Conservation (phyloP, 2,797 vertebrate genomes). For the Notamacropus eugenii region DNA sequence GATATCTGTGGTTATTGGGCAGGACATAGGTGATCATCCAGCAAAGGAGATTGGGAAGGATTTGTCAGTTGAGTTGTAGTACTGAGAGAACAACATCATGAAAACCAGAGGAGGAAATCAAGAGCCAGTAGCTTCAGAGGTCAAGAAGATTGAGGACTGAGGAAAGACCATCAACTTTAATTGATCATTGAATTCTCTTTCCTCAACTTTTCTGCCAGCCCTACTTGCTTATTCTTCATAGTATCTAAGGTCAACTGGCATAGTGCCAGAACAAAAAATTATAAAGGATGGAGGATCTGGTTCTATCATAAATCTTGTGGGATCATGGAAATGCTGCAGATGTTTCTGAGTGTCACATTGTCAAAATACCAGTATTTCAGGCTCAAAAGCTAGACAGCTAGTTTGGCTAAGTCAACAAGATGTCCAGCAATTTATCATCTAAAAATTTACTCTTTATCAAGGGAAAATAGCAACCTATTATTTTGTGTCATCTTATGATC, state of each 20-base stretch:
- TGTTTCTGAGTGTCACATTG: conserved; percentile 78
- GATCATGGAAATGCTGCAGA: conserved; percentile 64
- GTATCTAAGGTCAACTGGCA: neutral
- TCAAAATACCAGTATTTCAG: conserved; percentile 80
- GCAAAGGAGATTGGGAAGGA: neutral
- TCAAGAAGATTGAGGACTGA: neutral
- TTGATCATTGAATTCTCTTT: neutral
- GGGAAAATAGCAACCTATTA: conserved; percentile 72
- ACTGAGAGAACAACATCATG: neutral
- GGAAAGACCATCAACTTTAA: neutral
- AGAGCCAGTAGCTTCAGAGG: neutral
- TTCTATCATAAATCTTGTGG: conserved; percentile 53
- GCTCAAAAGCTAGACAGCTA: conserved; percentile 71
- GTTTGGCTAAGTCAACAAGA: conserved; percentile 75
- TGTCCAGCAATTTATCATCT: conserved; percentile 77
- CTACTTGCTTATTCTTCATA: neutral
- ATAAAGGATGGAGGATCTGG: conserved; percentile 54
- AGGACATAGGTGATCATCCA: neutral
- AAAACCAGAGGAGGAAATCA: neutral
- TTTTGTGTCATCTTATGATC: conserved; percentile 65
- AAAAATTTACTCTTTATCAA: conserved; percentile 71
- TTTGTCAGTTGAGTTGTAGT: neutral
- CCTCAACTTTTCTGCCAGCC: neutral
- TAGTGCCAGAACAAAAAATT: conserved; percentile 39
- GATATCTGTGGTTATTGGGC: neutral